A percentile compares a stretch with the other conserved stretches of the same genome.
Conservation (phyloP, 2,797 vertebrate genomes). For the Emydoidea blandingii region DNA sequence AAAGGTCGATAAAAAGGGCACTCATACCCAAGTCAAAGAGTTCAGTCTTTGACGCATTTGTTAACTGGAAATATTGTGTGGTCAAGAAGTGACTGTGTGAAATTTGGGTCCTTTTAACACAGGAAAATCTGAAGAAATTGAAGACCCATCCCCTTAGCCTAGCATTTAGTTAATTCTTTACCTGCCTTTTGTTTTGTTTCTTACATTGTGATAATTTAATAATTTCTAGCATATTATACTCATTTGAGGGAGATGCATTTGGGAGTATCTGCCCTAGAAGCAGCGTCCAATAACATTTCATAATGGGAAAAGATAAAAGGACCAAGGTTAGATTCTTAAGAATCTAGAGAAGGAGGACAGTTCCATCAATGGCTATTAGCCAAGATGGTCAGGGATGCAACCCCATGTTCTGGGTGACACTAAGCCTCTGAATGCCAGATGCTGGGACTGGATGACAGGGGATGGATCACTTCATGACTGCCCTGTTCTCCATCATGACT, state of each 20-base stretch:
- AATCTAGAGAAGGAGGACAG: neutral
- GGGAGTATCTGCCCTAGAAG: neutral
- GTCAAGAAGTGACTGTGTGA: neutral
- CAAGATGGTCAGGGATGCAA: neutral
- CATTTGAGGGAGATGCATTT: neutral
- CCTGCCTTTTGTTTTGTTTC: neutral
- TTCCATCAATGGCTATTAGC: neutral
- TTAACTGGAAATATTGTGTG: neutral
- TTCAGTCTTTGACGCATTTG: neutral
- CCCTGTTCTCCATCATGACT: neutral
- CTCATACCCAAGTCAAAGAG: neutral
- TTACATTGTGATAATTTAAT: neutral
- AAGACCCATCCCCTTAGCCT: no score
- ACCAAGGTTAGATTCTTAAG: neutral
- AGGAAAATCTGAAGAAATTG: neutral
- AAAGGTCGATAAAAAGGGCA: neutral
- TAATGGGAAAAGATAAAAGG: neutral
- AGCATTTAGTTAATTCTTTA: neutral
- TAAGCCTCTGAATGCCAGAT: neutral
- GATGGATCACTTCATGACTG: neutral
- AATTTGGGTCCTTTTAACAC: neutral
- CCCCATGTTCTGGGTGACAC: neutral
- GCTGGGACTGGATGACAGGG: neutral
- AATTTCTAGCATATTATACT: neutral
- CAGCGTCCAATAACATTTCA: neutral